Evolutionary conservation across 2,113 vertebrate species (phyloP).

Genomic region (Thalassarche chlororhynchos): DNA sequence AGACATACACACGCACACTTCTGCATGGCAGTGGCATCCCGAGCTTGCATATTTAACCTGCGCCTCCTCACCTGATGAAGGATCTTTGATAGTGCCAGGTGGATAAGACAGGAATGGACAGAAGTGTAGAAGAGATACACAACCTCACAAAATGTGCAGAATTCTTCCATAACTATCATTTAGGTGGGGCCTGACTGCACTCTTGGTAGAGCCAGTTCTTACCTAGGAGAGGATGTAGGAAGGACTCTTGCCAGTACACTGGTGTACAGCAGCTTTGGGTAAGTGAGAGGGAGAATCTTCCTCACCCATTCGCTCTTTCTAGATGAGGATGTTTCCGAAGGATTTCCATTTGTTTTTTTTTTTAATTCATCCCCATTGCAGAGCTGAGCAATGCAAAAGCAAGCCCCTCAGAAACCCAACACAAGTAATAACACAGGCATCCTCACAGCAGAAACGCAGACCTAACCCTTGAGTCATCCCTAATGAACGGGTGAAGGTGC

Average conservation of each 20-base stretch:
- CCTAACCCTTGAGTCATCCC: background rate
- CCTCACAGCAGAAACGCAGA: background rate
- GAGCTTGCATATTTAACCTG: background rate
- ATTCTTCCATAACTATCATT: background rate
- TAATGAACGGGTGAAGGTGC: fast-evolving
- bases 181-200: no score
- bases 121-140: background rate
- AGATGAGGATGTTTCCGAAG: background rate
- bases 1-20: fast-evolving
- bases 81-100: background rate
- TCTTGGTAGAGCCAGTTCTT: background rate
- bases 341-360: background rate
- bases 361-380: background rate
- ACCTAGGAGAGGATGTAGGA: background rate
- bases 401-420: background rate
- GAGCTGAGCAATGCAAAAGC: background rate
- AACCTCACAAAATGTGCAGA: background rate
- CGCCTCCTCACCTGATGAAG: background rate
- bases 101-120: background rate
- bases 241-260: background rate
- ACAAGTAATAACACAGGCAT: fast-evolving
- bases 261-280: background rate
- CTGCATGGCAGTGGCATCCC: background rate
- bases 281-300: background rate
- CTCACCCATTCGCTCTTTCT: background rate